Conservation (phyloP, 2,113 vertebrate genomes). For the Aegotheles bennettii region DNA sequence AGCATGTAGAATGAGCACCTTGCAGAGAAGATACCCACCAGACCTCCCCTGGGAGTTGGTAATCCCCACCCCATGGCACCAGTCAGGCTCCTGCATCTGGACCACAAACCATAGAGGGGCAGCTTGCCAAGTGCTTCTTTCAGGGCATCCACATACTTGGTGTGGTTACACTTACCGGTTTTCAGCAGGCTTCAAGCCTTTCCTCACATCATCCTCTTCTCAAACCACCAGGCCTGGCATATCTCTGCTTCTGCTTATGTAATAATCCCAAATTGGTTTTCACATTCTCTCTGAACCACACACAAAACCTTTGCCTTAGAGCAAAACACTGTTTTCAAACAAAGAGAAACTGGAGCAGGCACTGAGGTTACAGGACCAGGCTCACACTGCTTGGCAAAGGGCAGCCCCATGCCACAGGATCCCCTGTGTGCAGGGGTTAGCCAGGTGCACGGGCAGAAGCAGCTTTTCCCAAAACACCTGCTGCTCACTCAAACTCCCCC, state of each 20-base stretch:
- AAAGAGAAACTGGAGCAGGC: not conserved
- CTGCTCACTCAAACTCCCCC: not conserved
- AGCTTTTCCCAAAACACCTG: slow-evolving; percentile 9
- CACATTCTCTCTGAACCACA: not conserved
- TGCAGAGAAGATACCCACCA: not conserved
- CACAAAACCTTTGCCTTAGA: slow-evolving; percentile 19
- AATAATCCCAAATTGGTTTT: slow-evolving; percentile 23
- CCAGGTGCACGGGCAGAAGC: not conserved
- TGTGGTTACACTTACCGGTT: not conserved
- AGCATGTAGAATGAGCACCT: not conserved
- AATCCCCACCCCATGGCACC: not conserved
- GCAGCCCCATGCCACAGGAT: not conserved
- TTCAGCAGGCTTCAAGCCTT: not conserved
- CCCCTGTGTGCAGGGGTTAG: not conserved
- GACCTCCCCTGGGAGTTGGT: not conserved
- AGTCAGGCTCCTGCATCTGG: not conserved
- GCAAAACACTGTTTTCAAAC: not conserved
- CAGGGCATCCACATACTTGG: not conserved
- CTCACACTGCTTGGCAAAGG: accelerated
- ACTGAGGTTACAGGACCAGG: not conserved
- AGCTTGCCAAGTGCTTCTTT: slow-evolving; percentile 1
- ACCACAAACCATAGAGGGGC: not conserved
- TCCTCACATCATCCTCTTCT: not conserved
- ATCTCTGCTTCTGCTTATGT: slow-evolving; percentile 24
- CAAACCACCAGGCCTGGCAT: slow-evolving; percentile 27